Evolutionary conservation across 1,140 invertebrate genomes (phyloP), one percentile per base, ranked within the genome.

Genomic region (Zaprionus gabonicus): DNA sequence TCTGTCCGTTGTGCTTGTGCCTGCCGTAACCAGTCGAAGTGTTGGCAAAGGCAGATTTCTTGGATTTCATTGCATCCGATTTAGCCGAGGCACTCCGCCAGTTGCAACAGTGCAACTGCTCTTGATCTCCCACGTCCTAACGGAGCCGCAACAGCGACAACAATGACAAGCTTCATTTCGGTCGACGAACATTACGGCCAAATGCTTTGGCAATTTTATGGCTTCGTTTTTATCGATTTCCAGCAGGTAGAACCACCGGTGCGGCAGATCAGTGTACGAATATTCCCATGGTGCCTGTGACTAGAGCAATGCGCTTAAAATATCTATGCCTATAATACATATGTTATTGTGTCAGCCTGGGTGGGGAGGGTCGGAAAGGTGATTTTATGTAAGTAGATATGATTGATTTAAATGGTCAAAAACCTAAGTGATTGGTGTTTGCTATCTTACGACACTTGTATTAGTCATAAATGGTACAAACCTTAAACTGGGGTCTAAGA

Each of bases 21-120:
- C 66, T 92, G 72, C 91, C 82, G 82, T 92, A 92, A 44, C 91
- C 91, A 25, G 91, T 91, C 38, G 91, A 90, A 49, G 87, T 81
- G 36, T 92, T 88, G 69, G 82, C 82, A 59, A 92, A 92, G 36
- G 87, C 87, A 34, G 79, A 80, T 71, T 92, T 92, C 71, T 90
- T 91, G 15, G 84, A 71, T 83, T 92, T 92, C 91, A 91, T 92
- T 34, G 69, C 86, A 82, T 83, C 75, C 78, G 78, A 57, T 67
- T 17, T 6, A 17, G 49, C 49, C 17, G 55, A 28, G 53, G 28
- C 57, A 51, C 44, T 36, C 36, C 28, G 64, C 41, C 25, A 25
- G 23, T 27, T 15, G 27, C 13, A 44, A 53, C 49, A 63, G 15
- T 53, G 44, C 17, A 55, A 6, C 31, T 34, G 27, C 58, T 55